Percentiles rank a stretch among this genome's conserved stretches.
phyloP scores from a whole-genome alignment of 2,113 vertebrate species.

The Lepus americanus region DNA sequence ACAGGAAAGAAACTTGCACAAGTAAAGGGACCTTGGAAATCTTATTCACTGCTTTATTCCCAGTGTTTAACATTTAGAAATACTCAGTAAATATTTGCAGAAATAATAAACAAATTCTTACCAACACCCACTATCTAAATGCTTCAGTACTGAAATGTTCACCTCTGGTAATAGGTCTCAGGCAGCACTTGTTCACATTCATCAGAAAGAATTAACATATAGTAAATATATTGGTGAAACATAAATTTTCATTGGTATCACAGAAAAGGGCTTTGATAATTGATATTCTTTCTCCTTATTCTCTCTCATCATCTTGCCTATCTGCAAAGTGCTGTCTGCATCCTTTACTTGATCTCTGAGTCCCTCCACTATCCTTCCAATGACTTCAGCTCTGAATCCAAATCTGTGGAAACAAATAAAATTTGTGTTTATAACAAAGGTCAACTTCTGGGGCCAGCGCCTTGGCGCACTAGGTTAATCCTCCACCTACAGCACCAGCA shows the following conservation, averaged over 20 bases:
- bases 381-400: not conserved
- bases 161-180: not conserved
- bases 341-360: not conserved
- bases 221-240: not conserved
- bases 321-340: not conserved
- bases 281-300: not conserved
- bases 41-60: not conserved
- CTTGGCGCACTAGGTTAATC: no score
- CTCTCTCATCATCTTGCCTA: not conserved
- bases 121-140: not conserved
- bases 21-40: constrained; percentile 7
- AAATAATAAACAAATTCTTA: not conserved
- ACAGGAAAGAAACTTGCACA: not conserved
- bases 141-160: not conserved
- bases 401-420: not conserved
- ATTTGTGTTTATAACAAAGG: not conserved
- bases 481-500: no score
- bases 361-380: not conserved
- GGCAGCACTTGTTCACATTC: not conserved
- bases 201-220: not conserved
- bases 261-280: not conserved
- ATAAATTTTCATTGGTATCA: not conserved
- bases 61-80: not conserved
- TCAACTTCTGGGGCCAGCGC: not conserved
- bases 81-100: constrained; percentile 25